These are phyloP conservation scores for Hydractinia symbiolongicarpus DNA, from an alignment of 30 jellyfish, hydroid and myxozoan species.

Conservation along the genomic window DNA sequence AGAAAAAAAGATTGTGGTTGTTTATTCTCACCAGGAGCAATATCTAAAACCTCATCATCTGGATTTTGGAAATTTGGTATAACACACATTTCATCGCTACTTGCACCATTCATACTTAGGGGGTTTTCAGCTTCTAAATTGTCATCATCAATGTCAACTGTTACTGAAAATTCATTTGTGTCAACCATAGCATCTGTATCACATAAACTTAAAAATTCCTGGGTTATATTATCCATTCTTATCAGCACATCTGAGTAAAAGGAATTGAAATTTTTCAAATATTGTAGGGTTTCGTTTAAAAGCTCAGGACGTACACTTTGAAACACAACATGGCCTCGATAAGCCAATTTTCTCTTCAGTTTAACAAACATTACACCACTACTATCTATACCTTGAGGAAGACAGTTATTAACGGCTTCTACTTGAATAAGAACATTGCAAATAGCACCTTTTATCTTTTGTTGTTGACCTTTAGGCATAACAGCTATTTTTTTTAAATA, in stretches of 20 bases:
- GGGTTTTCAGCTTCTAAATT: constrained; percentile 1
- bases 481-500: not conserved
- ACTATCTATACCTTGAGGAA: not conserved
- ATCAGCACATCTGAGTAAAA: constrained; percentile 8
- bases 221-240: constrained; percentile 15
- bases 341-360: constrained; percentile 13
- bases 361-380: no score
- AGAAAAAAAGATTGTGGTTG: no score
- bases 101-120: constrained; percentile 5
- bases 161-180: constrained; percentile 3
- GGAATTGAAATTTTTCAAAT: not conserved
- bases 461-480: constrained; percentile 33
- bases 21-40: constrained; percentile 21
- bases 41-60: constrained; percentile 16
- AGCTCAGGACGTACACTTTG: constrained; percentile 23
- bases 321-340: constrained; percentile 18
- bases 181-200: constrained; percentile 19
- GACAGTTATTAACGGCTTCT: not conserved
- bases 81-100: constrained; percentile 24
- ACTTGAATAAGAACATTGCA: constrained; percentile 16
- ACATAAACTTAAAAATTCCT: constrained; percentile 3
- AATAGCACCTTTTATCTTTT: constrained; percentile 15
- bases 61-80: constrained; percentile 11
- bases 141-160: constrained; percentile 19
- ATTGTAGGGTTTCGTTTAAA: not conserved